Percentiles rank a stretch among this genome's conserved stretches.
These are phyloP conservation scores for Palythoa grandis DNA, from an alignment of 92 coral and sea anemone genomes.

Conservation along the genomic window DNA sequence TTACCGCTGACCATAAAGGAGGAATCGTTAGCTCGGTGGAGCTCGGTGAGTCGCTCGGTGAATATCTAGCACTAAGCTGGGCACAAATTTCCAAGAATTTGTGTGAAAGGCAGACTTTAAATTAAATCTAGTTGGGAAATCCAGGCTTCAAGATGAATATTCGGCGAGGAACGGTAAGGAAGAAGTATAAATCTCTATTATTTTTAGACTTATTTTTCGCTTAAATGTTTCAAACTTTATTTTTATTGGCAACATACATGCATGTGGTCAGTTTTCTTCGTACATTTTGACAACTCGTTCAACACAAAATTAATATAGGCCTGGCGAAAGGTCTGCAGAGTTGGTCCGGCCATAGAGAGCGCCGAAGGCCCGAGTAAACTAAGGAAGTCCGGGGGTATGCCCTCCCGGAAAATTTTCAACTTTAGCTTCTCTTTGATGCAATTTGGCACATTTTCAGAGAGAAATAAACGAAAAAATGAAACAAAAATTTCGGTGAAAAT, in stretches of 20 bases:
- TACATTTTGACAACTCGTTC: too few species aligned
- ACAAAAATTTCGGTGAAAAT: too few species aligned
- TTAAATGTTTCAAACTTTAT: not conserved
- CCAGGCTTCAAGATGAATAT: constrained; percentile 18
- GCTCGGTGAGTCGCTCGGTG: not conserved
- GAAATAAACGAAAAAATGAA: too few species aligned
- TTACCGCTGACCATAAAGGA: constrained; percentile 26
- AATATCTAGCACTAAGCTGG: too few species aligned
- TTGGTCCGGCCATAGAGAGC: too few species aligned
- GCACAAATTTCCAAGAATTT: not conserved
- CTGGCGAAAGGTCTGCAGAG: too few species aligned
- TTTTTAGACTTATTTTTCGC: not conserved
- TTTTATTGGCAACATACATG: not conserved
- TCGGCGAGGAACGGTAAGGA: constrained; percentile 42
- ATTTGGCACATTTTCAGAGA: too few species aligned
- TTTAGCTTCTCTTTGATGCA: too few species aligned
- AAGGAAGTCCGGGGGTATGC: too few species aligned
- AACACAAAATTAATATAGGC: too few species aligned
- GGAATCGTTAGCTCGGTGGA: not conserved
- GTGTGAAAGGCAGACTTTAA: not conserved
- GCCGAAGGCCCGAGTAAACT: too few species aligned
- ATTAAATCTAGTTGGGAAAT: not conserved
- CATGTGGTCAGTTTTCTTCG: not conserved
- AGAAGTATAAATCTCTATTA: not conserved
- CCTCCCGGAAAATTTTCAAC: too few species aligned